These are phyloP conservation scores for Halocaridina rubra DNA, from an alignment of 2,888 invertebrate species.

Conservation along the genomic window DNA sequence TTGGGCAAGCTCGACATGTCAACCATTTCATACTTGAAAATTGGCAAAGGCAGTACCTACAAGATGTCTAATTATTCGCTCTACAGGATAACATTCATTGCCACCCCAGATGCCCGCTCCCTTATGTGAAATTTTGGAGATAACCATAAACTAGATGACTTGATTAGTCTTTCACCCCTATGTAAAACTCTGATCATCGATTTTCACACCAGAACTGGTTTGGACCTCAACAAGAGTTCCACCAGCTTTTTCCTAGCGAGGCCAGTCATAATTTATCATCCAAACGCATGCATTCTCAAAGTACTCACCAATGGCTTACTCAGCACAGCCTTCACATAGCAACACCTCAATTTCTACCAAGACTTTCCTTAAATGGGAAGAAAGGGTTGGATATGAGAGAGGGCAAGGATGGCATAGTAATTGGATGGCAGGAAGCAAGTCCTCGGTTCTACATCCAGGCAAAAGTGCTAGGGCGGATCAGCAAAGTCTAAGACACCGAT, in stretches of 20 bases:
- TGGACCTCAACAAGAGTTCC: conserved; percentile 80
- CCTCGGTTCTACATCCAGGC: conserved; percentile 73
- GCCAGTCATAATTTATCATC: conserved; percentile 81
- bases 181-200: conserved; percentile 82
- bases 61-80: conserved; percentile 74
- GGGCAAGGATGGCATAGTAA: conserved; percentile 37
- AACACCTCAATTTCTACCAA: too few relatives aligned
- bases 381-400: too few relatives aligned
- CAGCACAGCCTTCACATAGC: conserved; percentile 71
- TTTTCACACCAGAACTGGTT: conserved; percentile 83
- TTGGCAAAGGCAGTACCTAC: conserved; percentile 79
- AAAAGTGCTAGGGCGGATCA: background rate
- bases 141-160: conserved; percentile 84
- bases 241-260: conserved; percentile 78
- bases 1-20: conserved; percentile 70
- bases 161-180: conserved; percentile 78
- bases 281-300: conserved; percentile 76
- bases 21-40: conserved; percentile 84
- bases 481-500: conserved; percentile 66
- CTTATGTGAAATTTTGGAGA: conserved; percentile 68
- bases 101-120: background rate
- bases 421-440: conserved; percentile 70
- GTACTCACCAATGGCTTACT: conserved; percentile 70
- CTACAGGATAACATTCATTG: conserved; percentile 69
- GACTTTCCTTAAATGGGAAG: too few relatives aligned